Evolutionary conservation across 2,888 invertebrate species (phyloP), one percentile per base, ranked within the genome.

Genomic region (Drosophila parthenogenetica): DNA sequence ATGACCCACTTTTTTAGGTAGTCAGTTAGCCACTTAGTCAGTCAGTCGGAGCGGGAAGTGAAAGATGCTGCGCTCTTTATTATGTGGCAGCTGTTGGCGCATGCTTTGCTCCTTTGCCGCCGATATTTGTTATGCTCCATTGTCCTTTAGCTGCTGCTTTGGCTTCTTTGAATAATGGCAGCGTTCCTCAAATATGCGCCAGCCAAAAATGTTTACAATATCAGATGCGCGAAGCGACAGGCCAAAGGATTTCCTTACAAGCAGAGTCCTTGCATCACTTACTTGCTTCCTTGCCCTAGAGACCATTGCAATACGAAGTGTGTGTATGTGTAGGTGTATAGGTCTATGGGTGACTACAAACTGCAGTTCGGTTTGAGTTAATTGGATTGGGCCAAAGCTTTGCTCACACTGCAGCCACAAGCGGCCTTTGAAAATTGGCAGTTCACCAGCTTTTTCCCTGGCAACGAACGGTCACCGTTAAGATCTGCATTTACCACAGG

Each of bases 351-450:
- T 48, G 51, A 66, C 57, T 57, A 66, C 54, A 66, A 62, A 67
- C 42, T 79, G 82, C 78, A 78, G 69, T 74, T 78, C 76, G 76
- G 69, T 74, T 78, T 72, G 71, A 85, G 88, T 87, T 85, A 85
- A 85, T 85, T 87, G 84, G 86, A 87, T 86, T 87, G 82, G 74
- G 72, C 65, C 73, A 82, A 73, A 79, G 73, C 80, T 67, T 67
- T 83, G 68, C 71, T 66, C 53, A 61, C 59, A 58, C 55, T 58
- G 32, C 46, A 64, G 60, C 57, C 59, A 69, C 72, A 57, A 69
- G 72, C 69, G 67, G 62, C 74, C 71, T 70, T 79, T 77, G 65
- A 62, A 81, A 74, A 62, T 32, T 62, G 59, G 48, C 68, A 55
- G 45, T 55, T 14, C 40, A 14, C 22, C 22, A 25, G 13, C 40